phyloP scores from a whole-genome alignment of 2,113 vertebrate genomes.

The Salvelinus alpinus region DNA sequence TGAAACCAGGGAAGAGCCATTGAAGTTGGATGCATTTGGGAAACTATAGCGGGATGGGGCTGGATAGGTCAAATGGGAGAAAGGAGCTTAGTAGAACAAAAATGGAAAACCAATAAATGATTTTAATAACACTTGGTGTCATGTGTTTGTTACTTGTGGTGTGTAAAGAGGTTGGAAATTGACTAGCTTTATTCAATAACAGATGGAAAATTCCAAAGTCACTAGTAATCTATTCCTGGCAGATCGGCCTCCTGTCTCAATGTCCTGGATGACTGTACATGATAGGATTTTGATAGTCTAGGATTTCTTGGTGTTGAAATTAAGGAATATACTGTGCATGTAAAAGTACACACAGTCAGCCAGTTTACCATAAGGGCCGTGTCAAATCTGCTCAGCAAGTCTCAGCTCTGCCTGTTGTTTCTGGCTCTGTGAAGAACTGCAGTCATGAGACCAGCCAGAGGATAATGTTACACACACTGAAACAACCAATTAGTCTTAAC shows the following conservation, averaged over 20 bases:
- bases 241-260: background rate
- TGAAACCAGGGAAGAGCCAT: slow-evolving; percentile 38
- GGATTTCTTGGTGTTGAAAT: background rate
- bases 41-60: slow-evolving; percentile 28
- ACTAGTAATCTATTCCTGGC: background rate
- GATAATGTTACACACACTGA: background rate
- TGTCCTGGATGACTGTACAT: background rate
- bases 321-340: background rate
- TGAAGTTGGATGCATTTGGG: slow-evolving; percentile 42
- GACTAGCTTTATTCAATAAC: background rate
- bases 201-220: background rate
- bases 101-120: slow-evolving; percentile 72
- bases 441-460: background rate
- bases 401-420: background rate
- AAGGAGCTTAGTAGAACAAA: slow-evolving; percentile 59
- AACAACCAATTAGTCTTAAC: background rate
- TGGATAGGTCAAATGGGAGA: slow-evolving; percentile 48
- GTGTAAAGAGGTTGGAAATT: background rate
- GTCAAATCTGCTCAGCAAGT: background rate
- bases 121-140: slow-evolving; percentile 69
- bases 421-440: background rate
- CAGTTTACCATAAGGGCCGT: too few species aligned
- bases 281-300: background rate
- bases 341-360: background rate
- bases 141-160: slow-evolving; percentile 18